phyloP scores from a whole-genome alignment of 2,113 vertebrate species.

The Gobius niger region DNA sequence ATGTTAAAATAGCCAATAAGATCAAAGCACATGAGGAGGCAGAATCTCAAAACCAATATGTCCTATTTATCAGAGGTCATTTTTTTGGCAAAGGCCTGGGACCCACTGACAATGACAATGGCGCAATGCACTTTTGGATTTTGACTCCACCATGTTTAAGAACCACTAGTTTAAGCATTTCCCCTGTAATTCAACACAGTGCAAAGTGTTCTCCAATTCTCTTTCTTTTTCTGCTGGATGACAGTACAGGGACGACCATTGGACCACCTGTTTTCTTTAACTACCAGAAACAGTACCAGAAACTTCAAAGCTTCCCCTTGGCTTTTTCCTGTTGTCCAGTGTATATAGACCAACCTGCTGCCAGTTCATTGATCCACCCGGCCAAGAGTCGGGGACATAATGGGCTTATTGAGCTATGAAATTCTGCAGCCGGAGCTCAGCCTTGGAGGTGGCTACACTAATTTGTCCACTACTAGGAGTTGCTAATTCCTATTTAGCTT shows the following conservation, averaged over 20 bases:
- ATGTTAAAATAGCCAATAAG: no score
- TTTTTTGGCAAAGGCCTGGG: no score
- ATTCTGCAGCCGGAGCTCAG: constrained; percentile 33
- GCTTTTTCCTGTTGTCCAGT: constrained; percentile 18
- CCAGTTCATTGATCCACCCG: constrained; percentile 52
- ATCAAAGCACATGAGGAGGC: no score
- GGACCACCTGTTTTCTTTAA: constrained; percentile 42
- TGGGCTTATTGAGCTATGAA: constrained; percentile 50
- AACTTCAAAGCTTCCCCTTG: constrained; percentile 35
- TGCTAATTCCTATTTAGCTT: constrained; percentile 16
- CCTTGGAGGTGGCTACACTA: constrained; percentile 31
- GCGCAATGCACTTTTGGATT: no score
- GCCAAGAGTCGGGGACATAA: constrained; percentile 34
- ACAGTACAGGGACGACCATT: constrained; percentile 14
- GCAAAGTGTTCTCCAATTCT: background rate
- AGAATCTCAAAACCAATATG: no score
- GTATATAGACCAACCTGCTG: constrained; percentile 8
- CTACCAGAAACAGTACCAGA: background rate
- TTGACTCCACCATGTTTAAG: no score
- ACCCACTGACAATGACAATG: no score
- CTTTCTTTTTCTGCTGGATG: background rate
- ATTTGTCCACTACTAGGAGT: constrained; percentile 20
- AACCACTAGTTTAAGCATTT: no score
- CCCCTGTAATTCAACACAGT: no score
- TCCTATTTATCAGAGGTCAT: no score